These are phyloP conservation scores for Drosophila pallidifrons DNA, from an alignment of 1,140 invertebrate species.

Conservation along the genomic window DNA sequence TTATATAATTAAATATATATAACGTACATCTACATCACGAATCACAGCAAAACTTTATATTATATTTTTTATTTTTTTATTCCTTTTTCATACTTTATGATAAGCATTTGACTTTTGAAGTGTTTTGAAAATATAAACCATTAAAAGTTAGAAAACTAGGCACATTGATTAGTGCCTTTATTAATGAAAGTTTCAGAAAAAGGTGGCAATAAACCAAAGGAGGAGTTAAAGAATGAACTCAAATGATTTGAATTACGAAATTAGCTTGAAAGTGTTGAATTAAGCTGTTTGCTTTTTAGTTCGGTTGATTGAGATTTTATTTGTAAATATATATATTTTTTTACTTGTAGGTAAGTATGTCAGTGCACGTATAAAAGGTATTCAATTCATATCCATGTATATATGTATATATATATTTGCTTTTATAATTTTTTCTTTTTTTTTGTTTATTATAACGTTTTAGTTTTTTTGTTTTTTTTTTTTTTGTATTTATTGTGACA, in stretches of 20 bases:
- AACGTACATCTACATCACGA: slow-evolving; percentile 76
- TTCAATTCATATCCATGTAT: slow-evolving; percentile 77
- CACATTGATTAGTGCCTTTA: slow-evolving; percentile 55
- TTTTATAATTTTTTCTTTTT: slow-evolving; percentile 37
- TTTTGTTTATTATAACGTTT: slow-evolving; percentile 61
- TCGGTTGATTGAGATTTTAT: slow-evolving; percentile 71
- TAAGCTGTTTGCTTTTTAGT: slow-evolving; percentile 54
- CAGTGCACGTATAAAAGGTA: slow-evolving; percentile 83
- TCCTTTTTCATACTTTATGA: slow-evolving; percentile 65
- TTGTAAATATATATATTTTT: slow-evolving; percentile 56
- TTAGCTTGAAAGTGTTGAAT: slow-evolving; percentile 29
- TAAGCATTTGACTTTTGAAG: slow-evolving; percentile 73
- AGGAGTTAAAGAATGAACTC: slow-evolving; percentile 32
- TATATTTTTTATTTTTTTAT: slow-evolving; percentile 42
- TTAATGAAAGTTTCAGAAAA: slow-evolving; percentile 46
- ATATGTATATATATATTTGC: slow-evolving; percentile 47
- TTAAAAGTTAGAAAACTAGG: slow-evolving; percentile 44
- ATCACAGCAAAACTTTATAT: slow-evolving; percentile 85
- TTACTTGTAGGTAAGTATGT: slow-evolving; percentile 77
- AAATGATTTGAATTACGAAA: slow-evolving; percentile 32
- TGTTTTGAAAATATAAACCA: slow-evolving; percentile 56
- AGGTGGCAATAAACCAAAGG: slow-evolving; percentile 36
- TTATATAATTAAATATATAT: slow-evolving; percentile 84
- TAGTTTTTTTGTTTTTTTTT: slow-evolving; percentile 36
- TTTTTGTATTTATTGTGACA: slow-evolving; percentile 73